Conservation (phyloP, 2,113 vertebrate species). For the Nothoprocta pentlandii region DNA sequence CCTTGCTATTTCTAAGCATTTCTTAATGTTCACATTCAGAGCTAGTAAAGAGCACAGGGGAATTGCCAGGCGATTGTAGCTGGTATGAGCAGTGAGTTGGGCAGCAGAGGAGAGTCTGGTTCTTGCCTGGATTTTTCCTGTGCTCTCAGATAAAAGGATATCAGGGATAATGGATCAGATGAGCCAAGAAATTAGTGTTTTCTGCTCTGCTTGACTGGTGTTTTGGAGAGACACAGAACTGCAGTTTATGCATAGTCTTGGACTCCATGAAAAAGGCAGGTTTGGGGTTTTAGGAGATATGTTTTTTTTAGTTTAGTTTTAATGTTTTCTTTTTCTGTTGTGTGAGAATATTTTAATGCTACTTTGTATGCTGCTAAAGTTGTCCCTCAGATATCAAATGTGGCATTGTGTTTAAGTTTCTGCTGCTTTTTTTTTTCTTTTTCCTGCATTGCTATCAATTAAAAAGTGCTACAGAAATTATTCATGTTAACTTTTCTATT, state of each 20-base stretch:
- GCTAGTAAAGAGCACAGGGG: not conserved
- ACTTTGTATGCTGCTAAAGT: not conserved
- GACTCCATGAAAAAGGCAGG: not conserved
- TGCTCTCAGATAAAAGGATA: not conserved
- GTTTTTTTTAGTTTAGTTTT: not conserved
- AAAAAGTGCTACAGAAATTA: not conserved
- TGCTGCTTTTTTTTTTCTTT: not conserved
- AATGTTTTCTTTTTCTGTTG: not conserved
- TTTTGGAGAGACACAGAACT: not conserved
- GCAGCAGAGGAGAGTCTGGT: not conserved
- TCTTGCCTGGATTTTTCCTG: not conserved
- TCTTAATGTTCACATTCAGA: not conserved
- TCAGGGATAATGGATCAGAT: not conserved
- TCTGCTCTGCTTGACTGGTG: not conserved
- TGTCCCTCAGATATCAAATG: not conserved
- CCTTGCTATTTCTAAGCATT: not conserved
- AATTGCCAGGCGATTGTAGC: accelerated
- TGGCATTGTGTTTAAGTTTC: not conserved
- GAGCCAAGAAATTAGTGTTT: not conserved
- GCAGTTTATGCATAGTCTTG: not conserved
- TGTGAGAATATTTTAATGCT: not conserved
- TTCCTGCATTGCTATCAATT: not conserved
- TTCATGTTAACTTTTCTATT: not conserved
- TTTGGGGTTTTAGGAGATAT: not conserved
- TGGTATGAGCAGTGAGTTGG: not conserved